phyloP scores from a whole-genome alignment of 2,113 vertebrate genomes.

The Pyxicephalus adspersus region DNA sequence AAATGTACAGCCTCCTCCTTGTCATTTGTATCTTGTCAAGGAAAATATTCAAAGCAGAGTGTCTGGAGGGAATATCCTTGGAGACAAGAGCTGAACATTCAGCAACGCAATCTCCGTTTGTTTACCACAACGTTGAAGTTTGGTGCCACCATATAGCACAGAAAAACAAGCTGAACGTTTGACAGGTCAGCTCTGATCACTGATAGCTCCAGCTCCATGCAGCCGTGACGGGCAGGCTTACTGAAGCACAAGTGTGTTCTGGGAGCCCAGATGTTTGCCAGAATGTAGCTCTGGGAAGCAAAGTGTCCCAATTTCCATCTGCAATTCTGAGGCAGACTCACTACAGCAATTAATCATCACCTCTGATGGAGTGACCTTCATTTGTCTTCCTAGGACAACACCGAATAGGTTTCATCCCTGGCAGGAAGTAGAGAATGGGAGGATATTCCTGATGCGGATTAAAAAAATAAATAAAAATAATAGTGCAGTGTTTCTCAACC shows the following conservation, averaged over 20 bases:
- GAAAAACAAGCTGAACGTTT: not conserved
- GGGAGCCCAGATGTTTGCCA: constrained; percentile 46
- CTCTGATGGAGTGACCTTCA: constrained; percentile 69
- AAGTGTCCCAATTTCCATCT: constrained; percentile 61
- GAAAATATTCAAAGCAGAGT: too few relatives aligned
- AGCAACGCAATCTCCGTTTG: not conserved
- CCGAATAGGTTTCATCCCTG: constrained; percentile 65
- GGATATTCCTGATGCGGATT: not conserved
- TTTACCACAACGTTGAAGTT: not conserved
- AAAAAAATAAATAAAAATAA: too few relatives aligned
- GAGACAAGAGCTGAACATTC: not conserved
- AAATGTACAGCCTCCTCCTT: too few relatives aligned
- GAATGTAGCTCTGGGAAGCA: constrained; percentile 59
- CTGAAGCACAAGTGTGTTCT: not conserved
- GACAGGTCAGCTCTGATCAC: not conserved
- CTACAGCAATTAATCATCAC: constrained; percentile 69
- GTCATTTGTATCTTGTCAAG: too few relatives aligned
- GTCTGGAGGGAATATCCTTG: constrained; percentile 3
- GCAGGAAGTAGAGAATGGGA: constrained; percentile 51
- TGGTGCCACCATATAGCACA: not conserved
- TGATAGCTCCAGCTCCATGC: not conserved
- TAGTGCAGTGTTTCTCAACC: too few relatives aligned
- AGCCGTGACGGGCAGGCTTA: constrained; percentile 9
- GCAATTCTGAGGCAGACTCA: constrained; percentile 65
- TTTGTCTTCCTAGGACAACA: constrained; percentile 68